Base-by-base conservation (phyloP, 2,797 vertebrate genomes). In the Mormyrops boulengeri region DNA sequence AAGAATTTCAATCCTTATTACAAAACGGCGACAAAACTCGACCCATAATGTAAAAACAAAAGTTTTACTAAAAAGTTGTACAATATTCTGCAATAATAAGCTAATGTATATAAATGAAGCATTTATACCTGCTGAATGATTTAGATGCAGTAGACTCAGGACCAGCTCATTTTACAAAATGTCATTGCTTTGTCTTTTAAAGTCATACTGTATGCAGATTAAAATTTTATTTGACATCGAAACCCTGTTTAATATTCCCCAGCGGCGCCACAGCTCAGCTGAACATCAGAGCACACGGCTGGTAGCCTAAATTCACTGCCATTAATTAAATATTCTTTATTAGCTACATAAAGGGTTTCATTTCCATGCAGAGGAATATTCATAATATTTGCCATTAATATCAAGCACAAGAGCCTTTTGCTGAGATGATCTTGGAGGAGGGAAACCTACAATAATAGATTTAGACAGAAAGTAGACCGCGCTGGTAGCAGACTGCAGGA, bases 81-180 rank as follows among this genome's bases (percentile, higher is more conserved):
- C 49, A 77, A 80, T 89, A 49, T 88, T 86, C 47, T 89, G 90
- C 89, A 91, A 90, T 90, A 91, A 92, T 30, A 66, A 77, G 55
- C 49, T 34, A 69, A 41, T 88, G 57, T 88, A 88, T 50, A 66
- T 88, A 82, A 84, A 82, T 57, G n/a, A 89, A 57, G 52, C 34
- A 57, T 89, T 89, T 89, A 84, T 80, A 82, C 52, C 4, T 52
- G 52, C 87, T 91, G 86, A 88, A 91, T 26, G 17, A 87, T 90
- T 92, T 92, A 90, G 53, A 85, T 26, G 30, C 87, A 11, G 38
- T 66, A 88, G 19, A 69, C 41, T 88, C 38, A 69, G 87, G 87
- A 44, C 17, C 44, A 47, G 87, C 38, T 69, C 41, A 66, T 44
- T 69, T 88, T 47, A 88, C 4, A 26, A 85, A 85, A 87, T 85